phyloP scores from a whole-genome alignment of 2,888 invertebrate genomes.

The Hirtodrosophila duncani region DNA sequence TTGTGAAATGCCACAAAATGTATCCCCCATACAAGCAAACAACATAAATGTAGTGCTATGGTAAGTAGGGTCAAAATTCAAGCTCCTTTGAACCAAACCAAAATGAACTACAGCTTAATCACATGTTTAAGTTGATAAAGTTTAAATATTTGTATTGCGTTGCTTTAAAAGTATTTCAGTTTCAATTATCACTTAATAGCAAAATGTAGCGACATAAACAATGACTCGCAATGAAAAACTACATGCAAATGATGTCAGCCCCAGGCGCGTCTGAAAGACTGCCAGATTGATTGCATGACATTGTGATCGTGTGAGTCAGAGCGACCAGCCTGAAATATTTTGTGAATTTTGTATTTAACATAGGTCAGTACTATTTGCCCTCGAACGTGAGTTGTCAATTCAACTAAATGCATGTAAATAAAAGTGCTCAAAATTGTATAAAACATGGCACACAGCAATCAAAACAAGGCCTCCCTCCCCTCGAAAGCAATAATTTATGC shows the following conservation, averaged over 20 bases:
- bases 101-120: constrained; percentile 6
- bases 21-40: too few relatives aligned
- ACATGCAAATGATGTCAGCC: constrained; percentile 18
- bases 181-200: background rate
- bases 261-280: background rate
- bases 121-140: constrained; percentile 5
- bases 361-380: constrained; percentile 29
- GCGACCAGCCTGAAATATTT: background rate
- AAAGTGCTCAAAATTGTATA: too few relatives aligned
- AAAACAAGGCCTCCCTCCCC: too few relatives aligned
- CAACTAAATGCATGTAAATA: too few relatives aligned
- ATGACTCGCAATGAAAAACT: constrained; percentile 1
- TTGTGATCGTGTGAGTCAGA: constrained; percentile 9
- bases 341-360: constrained; percentile 11
- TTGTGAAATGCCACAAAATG: constrained; percentile 13
- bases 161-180: constrained; percentile 1
- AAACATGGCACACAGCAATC: too few relatives aligned
- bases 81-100: constrained; percentile 1
- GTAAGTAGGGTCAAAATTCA: too few relatives aligned
- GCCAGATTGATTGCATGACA: constrained; percentile 3
- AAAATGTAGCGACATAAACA: background rate
- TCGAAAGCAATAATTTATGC: too few relatives aligned
- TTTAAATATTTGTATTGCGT: constrained; percentile 11
- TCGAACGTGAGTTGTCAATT: constrained; percentile 2
- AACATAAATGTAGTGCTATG: too few relatives aligned